phyloP scores from a whole-genome alignment of 2,797 vertebrate genomes.

The Pitangus sulphuratus region DNA sequence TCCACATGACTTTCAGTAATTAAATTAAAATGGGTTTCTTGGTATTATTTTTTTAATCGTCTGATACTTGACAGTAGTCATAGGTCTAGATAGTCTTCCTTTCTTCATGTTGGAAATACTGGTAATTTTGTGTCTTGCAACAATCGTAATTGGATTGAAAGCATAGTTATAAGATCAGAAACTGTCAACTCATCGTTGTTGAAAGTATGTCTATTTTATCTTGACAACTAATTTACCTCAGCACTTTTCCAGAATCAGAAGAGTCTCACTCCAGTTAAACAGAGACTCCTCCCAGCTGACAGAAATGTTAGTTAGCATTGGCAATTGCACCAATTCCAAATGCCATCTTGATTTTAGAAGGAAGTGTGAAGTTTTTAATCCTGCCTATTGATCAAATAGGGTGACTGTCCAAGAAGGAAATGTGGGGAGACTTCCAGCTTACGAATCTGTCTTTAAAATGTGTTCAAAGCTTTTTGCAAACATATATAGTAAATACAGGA shows the following conservation, averaged over 20 bases:
- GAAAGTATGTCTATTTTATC: not conserved
- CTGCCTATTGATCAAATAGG: not conserved
- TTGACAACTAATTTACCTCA: not conserved
- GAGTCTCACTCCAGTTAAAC: rapidly evolving
- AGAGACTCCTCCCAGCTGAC: not conserved
- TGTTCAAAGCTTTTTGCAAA: not conserved
- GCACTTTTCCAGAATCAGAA: not conserved
- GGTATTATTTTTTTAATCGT: not conserved
- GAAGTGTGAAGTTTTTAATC: not conserved
- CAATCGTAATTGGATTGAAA: not conserved
- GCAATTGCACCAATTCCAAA: not conserved
- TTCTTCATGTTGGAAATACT: not conserved
- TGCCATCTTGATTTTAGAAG: not conserved
- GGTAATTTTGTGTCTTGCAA: not conserved
- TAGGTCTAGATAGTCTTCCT: not conserved
- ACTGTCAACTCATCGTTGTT: not conserved
- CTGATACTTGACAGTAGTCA: not conserved
- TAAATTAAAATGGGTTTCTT: not conserved
- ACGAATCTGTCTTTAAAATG: not conserved
- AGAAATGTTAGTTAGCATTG: not conserved
- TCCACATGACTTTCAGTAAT: not conserved
- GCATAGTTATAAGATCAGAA: not conserved
- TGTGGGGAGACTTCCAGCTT: not conserved
- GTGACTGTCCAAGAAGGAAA: not conserved
- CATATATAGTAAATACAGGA: not conserved